Base-by-base conservation (phyloP, 2,888 invertebrate genomes). In the Blastobasis lacticolella region DNA sequence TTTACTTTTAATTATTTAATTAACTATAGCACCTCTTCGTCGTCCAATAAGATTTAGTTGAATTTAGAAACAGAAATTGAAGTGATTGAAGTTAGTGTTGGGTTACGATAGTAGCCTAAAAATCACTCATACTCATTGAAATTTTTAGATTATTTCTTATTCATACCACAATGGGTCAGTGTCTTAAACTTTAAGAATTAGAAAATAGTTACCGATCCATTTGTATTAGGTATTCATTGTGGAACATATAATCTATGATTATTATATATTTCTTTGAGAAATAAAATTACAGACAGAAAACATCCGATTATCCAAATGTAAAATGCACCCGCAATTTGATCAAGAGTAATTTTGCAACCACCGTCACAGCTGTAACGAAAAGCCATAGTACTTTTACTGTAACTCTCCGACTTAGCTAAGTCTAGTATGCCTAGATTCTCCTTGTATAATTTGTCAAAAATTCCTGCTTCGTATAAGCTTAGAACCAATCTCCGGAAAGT, bases 381-480 rank as follows among this genome's bases (percentile, higher is more conserved):
- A 0, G 63, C 59, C 48, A 74, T 49, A 37, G 75, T 72, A 51
- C 78, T 82, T 44, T 68, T 62, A 38, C 61, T 66, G 2, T 66
- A 73, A 43, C 55, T 69, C 3, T 60, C 55, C 1, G 81, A 73
- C 60, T 72, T 79, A 5, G 67, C 68, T 4, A 73, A 59, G 4
- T 66, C 59, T 0, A 69, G 64, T 6, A 78, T 60, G 7, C 87
- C 86, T 36, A 87, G 66, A 3, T 74, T 71, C 51, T 80, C 75
- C 5, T 51, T 55, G 23, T 71, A 81, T n/a, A 83, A 58, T 42
- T 66, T 71, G 0, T 68, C 51, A 10, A 74, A 71, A 37, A 87
- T 78, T 6, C 85, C 86, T n/a, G 74, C 70, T 57, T 86, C 84
- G 53, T 73, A 75, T 0, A 87, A 58, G n/a, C 72, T 64, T 36